Conservation (phyloP, 1,140 invertebrate genomes). For the Pygmarrhopalites habei region DNA sequence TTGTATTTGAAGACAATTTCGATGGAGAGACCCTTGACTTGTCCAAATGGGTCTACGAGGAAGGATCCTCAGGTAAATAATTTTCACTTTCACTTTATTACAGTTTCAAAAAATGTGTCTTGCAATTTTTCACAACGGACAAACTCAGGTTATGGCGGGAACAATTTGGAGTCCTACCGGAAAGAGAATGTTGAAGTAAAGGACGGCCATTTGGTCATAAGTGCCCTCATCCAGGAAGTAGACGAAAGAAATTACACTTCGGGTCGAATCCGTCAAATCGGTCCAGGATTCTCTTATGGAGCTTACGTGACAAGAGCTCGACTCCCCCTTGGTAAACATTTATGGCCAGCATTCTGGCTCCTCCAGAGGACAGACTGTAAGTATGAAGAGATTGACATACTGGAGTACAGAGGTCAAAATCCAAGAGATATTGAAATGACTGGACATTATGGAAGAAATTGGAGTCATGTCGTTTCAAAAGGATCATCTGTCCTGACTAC, state of each 20-base stretch:
- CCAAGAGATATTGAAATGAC: conserved; percentile 4
- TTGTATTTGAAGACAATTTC: conserved; percentile 39
- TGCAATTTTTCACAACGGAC: not conserved
- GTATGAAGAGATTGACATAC: conserved; percentile 36
- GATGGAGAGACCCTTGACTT: conserved; percentile 30
- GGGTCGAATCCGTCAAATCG: conserved; percentile 22
- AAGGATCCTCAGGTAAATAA: conserved; percentile 15
- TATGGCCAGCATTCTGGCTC: conserved; percentile 36
- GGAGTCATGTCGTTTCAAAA: not conserved
- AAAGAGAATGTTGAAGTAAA: conserved; percentile 24
- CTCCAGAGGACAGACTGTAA: conserved; percentile 13
- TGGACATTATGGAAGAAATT: conserved; percentile 10
- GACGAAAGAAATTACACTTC: conserved; percentile 27
- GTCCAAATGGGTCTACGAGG: conserved; percentile 35
- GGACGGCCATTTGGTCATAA: conserved; percentile 25
- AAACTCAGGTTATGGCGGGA: conserved; percentile 8
- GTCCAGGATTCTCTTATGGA: conserved; percentile 23
- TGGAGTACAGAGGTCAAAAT: conserved; percentile 23
- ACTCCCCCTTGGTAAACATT: conserved; percentile 26
- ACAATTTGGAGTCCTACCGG: conserved; percentile 27
- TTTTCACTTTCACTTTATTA: conserved; percentile 12
- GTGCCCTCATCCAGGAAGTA: conserved; percentile 8
- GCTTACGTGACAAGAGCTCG: conserved; percentile 30
- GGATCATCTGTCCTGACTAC: not conserved
- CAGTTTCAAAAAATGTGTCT: not conserved